These are phyloP conservation scores for Slavum lentiscoides DNA, from an alignment of 2,888 invertebrate genomes.

Conservation along the genomic window DNA sequence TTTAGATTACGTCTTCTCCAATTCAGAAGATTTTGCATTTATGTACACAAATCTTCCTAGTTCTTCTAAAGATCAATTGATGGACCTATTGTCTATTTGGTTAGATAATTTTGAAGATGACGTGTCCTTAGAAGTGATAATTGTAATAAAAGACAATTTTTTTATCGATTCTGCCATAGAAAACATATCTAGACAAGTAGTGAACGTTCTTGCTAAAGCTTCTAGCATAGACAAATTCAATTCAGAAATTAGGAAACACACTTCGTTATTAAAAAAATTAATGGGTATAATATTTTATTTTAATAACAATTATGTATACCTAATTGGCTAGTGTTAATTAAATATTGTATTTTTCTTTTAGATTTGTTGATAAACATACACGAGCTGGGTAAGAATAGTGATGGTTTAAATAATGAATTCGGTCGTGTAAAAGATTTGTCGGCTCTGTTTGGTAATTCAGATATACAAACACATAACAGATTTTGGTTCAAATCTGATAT, in stretches of 20 bases:
- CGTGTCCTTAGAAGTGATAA: conserved; percentile 16
- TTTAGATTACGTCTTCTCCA: conserved; percentile 36
- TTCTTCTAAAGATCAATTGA: conserved; percentile 5
- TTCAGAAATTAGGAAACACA: neutral
- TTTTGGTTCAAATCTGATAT: conserved; percentile 46
- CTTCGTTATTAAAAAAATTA: conserved; percentile 22
- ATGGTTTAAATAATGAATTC: conserved; percentile 30
- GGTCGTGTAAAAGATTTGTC: conserved; percentile 30
- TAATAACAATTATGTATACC: neutral
- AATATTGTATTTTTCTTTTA: conserved; percentile 1
- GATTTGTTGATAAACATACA: conserved; percentile 26
- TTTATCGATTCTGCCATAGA: conserved; percentile 20
- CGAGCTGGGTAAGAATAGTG: neutral
- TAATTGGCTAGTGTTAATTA: neutral
- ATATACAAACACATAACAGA: conserved; percentile 21
- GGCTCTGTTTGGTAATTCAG: conserved; percentile 16
- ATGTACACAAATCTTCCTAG: conserved; percentile 13
- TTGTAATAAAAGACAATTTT: conserved; percentile 18
- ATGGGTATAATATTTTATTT: conserved; percentile 15
- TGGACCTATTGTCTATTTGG: conserved; percentile 22
- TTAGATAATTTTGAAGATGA: conserved; percentile 17
- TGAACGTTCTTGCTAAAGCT: conserved; percentile 41
- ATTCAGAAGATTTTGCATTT: conserved; percentile 9
- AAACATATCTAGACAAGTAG: conserved; percentile 5
- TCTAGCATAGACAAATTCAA: conserved; percentile 32